These are phyloP conservation scores for Cygnus atratus DNA, from an alignment of 2,113 vertebrate species.

Conservation along the genomic window DNA sequence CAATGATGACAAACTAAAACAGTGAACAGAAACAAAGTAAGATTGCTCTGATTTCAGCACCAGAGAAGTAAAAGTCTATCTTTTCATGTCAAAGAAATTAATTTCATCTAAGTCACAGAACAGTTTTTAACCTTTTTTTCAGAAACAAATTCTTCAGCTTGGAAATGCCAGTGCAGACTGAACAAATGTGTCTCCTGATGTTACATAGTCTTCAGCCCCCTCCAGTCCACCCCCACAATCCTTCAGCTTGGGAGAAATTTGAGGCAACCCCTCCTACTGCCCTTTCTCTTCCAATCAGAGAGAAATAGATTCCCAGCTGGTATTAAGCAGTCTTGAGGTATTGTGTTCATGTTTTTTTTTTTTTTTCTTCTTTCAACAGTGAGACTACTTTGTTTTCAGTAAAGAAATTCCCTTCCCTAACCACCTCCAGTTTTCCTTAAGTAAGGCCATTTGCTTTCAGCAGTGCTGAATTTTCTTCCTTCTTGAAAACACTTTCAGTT, in stretches of 20 bases:
- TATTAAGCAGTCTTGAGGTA: slow-evolving; percentile 16
- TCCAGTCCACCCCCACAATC: slow-evolving; percentile 49
- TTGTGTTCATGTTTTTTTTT: not conserved
- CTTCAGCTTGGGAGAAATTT: slow-evolving; percentile 28
- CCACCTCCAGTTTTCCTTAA: slow-evolving; percentile 50
- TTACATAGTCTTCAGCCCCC: slow-evolving; percentile 55
- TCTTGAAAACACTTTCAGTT: not conserved
- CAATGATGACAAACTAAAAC: not conserved
- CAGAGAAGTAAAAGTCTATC: slow-evolving; percentile 25
- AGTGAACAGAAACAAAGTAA: not conserved
- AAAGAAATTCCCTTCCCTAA: slow-evolving; percentile 27
- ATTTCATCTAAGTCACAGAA: slow-evolving; percentile 62
- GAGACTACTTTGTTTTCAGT: slow-evolving; percentile 43
- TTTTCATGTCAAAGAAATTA: slow-evolving; percentile 61
- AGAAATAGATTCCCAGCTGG: not conserved
- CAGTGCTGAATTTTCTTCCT: not conserved
- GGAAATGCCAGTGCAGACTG: slow-evolving; percentile 63
- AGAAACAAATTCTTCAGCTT: slow-evolving; percentile 66
- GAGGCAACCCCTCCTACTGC: slow-evolving; percentile 37
- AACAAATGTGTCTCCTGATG: slow-evolving; percentile 72
- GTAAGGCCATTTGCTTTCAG: slow-evolving; percentile 35
- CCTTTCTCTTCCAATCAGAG: slow-evolving; percentile 5
- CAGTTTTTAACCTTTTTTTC: slow-evolving; percentile 71
- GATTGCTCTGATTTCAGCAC: slow-evolving; percentile 49
- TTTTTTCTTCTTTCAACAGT: not conserved